Evolutionary conservation across 2,888 invertebrate species (phyloP).

Genomic region (Perizoma flavofasciatum): DNA sequence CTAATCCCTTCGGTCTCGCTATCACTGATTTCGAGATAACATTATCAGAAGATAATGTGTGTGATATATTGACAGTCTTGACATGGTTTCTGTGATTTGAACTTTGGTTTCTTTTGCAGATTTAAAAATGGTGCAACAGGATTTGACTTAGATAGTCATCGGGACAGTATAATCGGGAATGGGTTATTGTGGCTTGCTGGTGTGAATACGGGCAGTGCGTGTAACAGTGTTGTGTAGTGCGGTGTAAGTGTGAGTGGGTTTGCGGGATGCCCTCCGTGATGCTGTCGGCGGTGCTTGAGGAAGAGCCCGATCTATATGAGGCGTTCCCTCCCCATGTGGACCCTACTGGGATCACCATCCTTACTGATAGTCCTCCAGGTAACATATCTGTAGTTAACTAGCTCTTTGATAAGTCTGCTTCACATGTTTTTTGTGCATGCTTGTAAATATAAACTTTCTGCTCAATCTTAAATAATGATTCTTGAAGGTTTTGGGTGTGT

Average conservation of each 20-base stretch:
- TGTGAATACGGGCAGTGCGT: constrained; percentile 63
- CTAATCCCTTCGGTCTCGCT: constrained; percentile 51
- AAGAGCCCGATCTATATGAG: constrained; percentile 90
- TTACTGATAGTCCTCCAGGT: constrained; percentile 86
- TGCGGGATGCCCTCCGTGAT: constrained; percentile 85
- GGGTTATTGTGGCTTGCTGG: constrained; percentile 68
- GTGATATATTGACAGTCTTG: constrained; percentile 53
- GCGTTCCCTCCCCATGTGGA: constrained; percentile 93
- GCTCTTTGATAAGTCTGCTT: too few species aligned
- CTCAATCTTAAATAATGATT: too few species aligned
- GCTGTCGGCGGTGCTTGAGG: constrained; percentile 89
- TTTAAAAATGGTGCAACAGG: constrained; percentile 84
- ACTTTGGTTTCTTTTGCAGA: constrained; percentile 69
- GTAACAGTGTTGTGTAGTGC: constrained; percentile 70
- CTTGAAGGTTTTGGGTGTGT: too few species aligned
- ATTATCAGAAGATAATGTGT: constrained; percentile 55
- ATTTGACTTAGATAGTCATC: constrained; percentile 76
- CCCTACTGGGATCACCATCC: constrained; percentile 89
- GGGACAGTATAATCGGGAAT: constrained; percentile 56
- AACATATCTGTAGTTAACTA: constrained; percentile 24
- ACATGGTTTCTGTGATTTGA: constrained; percentile 57
- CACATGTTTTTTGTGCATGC: constrained; percentile 1
- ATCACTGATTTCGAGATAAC: constrained; percentile 59
- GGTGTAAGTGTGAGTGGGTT: constrained; percentile 70
- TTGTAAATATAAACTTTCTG: background rate